phyloP scores from a whole-genome alignment of 2,888 invertebrate genomes.

The Yponomeuta cagnagella region DNA sequence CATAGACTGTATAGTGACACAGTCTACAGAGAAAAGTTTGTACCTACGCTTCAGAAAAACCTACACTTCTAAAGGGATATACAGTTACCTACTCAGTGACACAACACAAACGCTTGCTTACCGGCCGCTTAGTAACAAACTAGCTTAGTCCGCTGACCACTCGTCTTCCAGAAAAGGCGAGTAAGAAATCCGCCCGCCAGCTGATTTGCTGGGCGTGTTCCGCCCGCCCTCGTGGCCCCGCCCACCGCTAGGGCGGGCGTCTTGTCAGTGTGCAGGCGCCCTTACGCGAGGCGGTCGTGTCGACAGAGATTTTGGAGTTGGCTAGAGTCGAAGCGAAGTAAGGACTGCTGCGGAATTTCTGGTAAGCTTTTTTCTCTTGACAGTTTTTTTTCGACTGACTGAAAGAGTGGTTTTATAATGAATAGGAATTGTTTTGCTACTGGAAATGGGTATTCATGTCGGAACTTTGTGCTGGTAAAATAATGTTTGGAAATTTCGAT shows the following conservation, averaged over 20 bases:
- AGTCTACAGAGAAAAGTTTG: too few species aligned
- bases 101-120: background rate
- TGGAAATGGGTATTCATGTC: too few species aligned
- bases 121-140: background rate
- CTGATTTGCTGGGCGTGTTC: conserved; percentile 50
- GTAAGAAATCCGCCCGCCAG: conserved; percentile 29
- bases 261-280: conserved; percentile 11
- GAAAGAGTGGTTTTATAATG: too few species aligned
- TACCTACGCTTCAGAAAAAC: too few species aligned
- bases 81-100: background rate
- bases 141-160: conserved; percentile 42
- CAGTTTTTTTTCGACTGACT: too few species aligned
- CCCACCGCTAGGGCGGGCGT: conserved; percentile 44
- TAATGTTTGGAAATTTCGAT: too few species aligned
- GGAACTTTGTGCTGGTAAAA: too few species aligned
- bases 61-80: background rate
- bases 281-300: conserved; percentile 13
- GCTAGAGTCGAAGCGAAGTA: background rate
- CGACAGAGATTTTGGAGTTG: background rate
- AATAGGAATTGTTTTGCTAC: too few species aligned
- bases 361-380: background rate
- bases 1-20: too few species aligned
- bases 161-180: conserved; percentile 48
- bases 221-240: conserved; percentile 56
- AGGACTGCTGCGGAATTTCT: background rate